These are phyloP conservation scores for Coreius guichenoti DNA, from an alignment of 2,797 vertebrate genomes.

Conservation along the genomic window DNA sequence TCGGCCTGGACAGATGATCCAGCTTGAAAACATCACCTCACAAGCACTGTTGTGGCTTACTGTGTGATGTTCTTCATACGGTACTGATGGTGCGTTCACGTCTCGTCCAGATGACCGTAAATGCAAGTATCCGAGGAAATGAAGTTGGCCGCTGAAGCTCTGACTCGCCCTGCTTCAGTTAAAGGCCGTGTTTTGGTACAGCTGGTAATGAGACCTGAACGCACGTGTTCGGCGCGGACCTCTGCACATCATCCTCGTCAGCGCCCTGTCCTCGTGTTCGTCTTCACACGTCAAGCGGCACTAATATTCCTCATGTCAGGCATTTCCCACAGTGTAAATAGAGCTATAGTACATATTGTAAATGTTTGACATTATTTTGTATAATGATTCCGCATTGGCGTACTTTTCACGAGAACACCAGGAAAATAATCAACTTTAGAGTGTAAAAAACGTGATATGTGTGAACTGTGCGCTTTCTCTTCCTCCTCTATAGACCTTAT, in stretches of 20 bases:
- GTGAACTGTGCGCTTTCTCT: not conserved
- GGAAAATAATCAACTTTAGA: not conserved
- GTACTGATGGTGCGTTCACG: not conserved
- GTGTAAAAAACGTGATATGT: not conserved
- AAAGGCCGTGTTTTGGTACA: not conserved
- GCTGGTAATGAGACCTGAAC: not conserved
- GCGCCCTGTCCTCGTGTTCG: not conserved
- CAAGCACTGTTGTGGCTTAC: not conserved
- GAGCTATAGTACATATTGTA: conserved; percentile 70
- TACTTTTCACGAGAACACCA: conserved; percentile 70
- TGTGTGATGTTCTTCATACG: not conserved
- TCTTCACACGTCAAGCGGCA: not conserved
- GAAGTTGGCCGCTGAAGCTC: not conserved
- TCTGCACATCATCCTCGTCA: not conserved
- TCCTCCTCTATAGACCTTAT: too few species aligned
- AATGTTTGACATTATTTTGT: conserved; percentile 86
- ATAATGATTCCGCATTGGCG: conserved; percentile 76
- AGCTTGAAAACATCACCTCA: not conserved
- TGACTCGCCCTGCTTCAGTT: not conserved
- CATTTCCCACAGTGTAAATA: conserved; percentile 63
- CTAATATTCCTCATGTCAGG: conserved; percentile 46
- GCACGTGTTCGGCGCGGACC: too few species aligned
- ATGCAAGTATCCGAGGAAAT: too few species aligned
- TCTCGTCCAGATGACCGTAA: not conserved
- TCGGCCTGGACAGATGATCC: not conserved